Percentiles rank a stretch among this genome's conserved stretches.
phyloP scores from a whole-genome alignment of 2,888 invertebrate genomes.

The Pyrgus malvae region DNA sequence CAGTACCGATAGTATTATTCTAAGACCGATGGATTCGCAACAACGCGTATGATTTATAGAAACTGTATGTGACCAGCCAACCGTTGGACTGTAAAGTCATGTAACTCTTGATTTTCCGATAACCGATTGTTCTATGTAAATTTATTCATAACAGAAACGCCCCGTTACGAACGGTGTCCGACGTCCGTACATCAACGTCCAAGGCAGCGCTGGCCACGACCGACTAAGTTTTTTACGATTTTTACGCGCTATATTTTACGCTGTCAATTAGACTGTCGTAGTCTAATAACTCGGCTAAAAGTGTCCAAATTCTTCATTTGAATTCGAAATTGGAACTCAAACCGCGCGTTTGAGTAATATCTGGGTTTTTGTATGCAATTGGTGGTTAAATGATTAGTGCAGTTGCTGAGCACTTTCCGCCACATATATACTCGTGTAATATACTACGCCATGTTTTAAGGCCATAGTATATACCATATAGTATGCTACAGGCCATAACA shows the following conservation, averaged over 20 bases:
- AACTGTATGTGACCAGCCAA: not conserved
- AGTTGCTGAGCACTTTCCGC: too few relatives aligned
- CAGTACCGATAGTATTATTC: too few relatives aligned
- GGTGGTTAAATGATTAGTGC: too few relatives aligned
- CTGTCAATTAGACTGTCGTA: not conserved
- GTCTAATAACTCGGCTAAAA: not conserved
- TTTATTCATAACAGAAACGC: not conserved
- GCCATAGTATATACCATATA: not conserved
- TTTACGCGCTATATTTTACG: not conserved
- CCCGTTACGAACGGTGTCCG: not conserved
- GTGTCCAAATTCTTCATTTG: not conserved
- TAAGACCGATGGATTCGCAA: too few relatives aligned
- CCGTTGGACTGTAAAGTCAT: not conserved
- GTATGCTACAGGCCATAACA: too few relatives aligned
- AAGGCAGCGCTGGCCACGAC: not conserved
- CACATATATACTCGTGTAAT: too few relatives aligned
- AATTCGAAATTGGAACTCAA: not conserved
- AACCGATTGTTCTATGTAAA: slow-evolving; percentile 1
- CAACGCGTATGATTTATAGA: not conserved
- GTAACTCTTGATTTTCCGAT: not conserved
- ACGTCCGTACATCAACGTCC: not conserved
- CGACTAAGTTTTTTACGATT: not conserved
- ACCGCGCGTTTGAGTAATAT: too few relatives aligned
- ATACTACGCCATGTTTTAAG: too few relatives aligned
- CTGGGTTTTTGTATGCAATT: too few relatives aligned